A percentile compares a stretch with the other conserved stretches of the same genome.
phyloP scores from a whole-genome alignment of 2,888 invertebrate species.

The Mylabris sibirica region DNA sequence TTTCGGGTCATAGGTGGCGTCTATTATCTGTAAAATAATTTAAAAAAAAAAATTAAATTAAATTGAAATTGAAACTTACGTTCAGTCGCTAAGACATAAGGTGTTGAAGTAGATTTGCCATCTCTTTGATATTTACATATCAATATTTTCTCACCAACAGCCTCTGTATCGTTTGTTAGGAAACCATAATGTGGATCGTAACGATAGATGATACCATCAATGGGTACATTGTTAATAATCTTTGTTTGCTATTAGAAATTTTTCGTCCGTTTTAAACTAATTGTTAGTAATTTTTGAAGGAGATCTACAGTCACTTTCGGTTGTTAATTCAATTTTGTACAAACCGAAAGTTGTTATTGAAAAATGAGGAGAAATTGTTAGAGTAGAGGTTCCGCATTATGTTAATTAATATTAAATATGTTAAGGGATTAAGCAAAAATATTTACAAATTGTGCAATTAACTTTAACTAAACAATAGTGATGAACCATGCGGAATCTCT shows the following conservation, averaged over 20 bases:
- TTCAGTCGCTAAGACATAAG: slow-evolving; percentile 30
- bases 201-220: slow-evolving; percentile 31
- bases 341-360: slow-evolving; percentile 29
- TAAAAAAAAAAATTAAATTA: background rate
- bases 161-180: slow-evolving; percentile 39
- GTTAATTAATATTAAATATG: background rate
- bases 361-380: background rate
- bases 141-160: slow-evolving; percentile 15
- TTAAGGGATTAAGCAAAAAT: background rate
- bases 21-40: slow-evolving; percentile 50
- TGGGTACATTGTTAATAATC: slow-evolving; percentile 30
- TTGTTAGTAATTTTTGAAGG: slow-evolving; percentile 26
- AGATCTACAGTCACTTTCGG: slow-evolving; percentile 30
- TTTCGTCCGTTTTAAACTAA: slow-evolving; percentile 24
- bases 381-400: slow-evolving; percentile 1
- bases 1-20: slow-evolving; percentile 59
- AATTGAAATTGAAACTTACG: slow-evolving; percentile 25
- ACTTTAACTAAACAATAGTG: too few species aligned
- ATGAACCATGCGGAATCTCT: background rate
- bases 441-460: background rate
- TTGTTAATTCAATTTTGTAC: slow-evolving; percentile 29
- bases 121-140: slow-evolving; percentile 20
- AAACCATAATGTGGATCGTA: slow-evolving; percentile 39
- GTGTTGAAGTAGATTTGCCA: background rate
- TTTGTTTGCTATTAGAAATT: slow-evolving; percentile 34